These are phyloP conservation scores for Aporrectodea caliginosa DNA, from an alignment of 1,140 invertebrate genomes.

Conservation along the genomic window DNA sequence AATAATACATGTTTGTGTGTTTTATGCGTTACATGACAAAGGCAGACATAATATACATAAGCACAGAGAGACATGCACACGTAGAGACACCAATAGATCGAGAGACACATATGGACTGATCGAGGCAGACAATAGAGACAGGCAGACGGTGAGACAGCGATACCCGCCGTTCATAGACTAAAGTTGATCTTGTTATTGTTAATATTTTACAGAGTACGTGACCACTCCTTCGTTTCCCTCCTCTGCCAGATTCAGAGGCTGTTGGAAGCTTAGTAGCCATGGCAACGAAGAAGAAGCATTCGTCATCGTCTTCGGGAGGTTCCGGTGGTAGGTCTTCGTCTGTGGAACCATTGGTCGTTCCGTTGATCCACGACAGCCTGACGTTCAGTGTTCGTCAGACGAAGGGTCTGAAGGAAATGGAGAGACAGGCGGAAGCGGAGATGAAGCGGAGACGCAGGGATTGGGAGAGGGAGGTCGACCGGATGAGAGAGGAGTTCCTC, in stretches of 20 bases:
- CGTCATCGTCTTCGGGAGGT: slow-evolving; percentile 12
- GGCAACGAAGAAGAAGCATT: slow-evolving; percentile 15
- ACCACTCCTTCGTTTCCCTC: not conserved
- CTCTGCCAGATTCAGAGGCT: not conserved
- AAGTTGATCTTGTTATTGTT: not conserved
- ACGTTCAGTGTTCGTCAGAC: slow-evolving; percentile 26
- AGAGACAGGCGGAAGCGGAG: slow-evolving; percentile 28
- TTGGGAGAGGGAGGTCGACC: slow-evolving; percentile 31
- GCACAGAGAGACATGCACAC: no score
- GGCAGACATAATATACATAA: no score
- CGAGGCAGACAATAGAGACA: not conserved
- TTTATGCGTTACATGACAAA: no score
- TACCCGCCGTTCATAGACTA: not conserved
- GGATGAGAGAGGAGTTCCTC: slow-evolving; percentile 33
- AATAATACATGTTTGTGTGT: not conserved
- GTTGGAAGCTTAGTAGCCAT: not conserved
- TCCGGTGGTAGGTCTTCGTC: not conserved
- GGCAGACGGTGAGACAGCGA: not conserved
- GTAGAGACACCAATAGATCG: no score
- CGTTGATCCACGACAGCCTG: slow-evolving; percentile 25
- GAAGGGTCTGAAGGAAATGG: slow-evolving; percentile 30
- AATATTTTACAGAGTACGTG: not conserved
- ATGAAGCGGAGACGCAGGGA: slow-evolving; percentile 20
- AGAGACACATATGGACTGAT: not conserved
- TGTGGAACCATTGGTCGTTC: slow-evolving; percentile 23